A percentile compares a stretch with the other conserved stretches of the same genome.
phyloP scores from a whole-genome alignment of 1,140 invertebrate species.

The Hyles vespertilio region DNA sequence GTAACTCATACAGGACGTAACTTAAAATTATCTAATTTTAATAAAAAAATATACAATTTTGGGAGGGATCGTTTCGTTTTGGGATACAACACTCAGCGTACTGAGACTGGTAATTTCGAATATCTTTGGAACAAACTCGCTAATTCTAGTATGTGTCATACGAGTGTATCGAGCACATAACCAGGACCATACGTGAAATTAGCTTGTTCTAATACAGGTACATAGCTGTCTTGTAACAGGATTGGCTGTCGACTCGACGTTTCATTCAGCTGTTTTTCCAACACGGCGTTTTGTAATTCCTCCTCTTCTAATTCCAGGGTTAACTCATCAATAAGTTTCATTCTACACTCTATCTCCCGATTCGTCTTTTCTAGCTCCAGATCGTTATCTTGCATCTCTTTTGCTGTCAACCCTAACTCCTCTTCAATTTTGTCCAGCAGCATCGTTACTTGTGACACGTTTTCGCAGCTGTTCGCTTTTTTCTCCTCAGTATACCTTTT shows the following conservation, averaged over 20 bases:
- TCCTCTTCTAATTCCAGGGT: constrained; percentile 79
- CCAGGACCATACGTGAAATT: constrained; percentile 38
- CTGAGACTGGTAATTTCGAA: constrained; percentile 50
- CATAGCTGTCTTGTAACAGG: constrained; percentile 61
- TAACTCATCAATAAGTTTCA: constrained; percentile 79
- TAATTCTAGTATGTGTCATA: constrained; percentile 53
- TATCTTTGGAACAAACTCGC: constrained; percentile 56
- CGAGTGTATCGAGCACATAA: constrained; percentile 69
- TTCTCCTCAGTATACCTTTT: constrained; percentile 79
- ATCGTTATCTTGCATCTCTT: constrained; percentile 79
- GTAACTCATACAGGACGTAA: not conserved
- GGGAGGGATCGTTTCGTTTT: too few relatives aligned
- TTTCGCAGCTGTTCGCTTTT: constrained; percentile 75
- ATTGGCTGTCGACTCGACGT: constrained; percentile 65
- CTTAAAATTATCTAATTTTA: constrained; percentile 25
- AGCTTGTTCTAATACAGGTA: constrained; percentile 61
- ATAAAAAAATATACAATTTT: too few relatives aligned
- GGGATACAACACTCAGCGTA: too few relatives aligned
- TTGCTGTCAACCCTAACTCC: constrained; percentile 77
- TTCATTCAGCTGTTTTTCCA: constrained; percentile 66
- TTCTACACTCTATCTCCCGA: constrained; percentile 78
- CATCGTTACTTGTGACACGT: constrained; percentile 70
- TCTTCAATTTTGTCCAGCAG: constrained; percentile 72
- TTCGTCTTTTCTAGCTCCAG: constrained; percentile 79
- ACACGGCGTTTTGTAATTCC: constrained; percentile 75